Evolutionary conservation across 2,888 invertebrate species (phyloP), one percentile per base, ranked within the genome.

Genomic region (Trissoscelio sp.): DNA sequence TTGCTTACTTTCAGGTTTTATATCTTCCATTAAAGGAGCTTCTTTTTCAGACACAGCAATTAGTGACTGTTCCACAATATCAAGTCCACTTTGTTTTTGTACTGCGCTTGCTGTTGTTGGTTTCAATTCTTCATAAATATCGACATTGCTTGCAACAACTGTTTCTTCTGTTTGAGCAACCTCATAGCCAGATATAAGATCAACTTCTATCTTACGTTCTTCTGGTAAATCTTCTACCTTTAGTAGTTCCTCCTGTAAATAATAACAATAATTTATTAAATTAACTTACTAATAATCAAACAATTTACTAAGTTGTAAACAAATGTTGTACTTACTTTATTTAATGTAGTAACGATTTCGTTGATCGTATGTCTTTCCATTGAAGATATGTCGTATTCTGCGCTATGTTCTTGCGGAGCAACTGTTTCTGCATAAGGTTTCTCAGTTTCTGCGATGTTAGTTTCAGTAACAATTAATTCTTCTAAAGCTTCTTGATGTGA

Each of bases 1-100:
- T 20, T 89, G 91, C 87, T 95, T 95, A 74, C 90, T 89, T 79
- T 93, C 94, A 11, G 93, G 94, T 86, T 90, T 91, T 6, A 92
- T 81, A 67, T 92, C 91, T 39, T 86, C 86, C n/a, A 84, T 82
- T 67, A 93, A 91, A 46, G 90, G 87, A 2, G 92, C 91, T 91
- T 94, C 93, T 83, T 92, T 93, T 86, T 94, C 94, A 14, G 92
- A 92, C 18, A 89, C 77, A 0, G 90, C 91, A 37, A 92, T 89
- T 87, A 93, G 92, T 9, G 89, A 90, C 87, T 93, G 92, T 72
- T 92, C 88, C 0, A 93, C 88, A 80, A 92, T 90, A 84, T 92
- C 91, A 3, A 92, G 86, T 1, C 92, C 88, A 79, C 91, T 92
- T 83, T 92, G 93, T 67, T 91, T 81, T 22, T 86, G 83, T 20